Conservation (phyloP, 1,140 invertebrate genomes). For the Archegozetes longisetosus region DNA sequence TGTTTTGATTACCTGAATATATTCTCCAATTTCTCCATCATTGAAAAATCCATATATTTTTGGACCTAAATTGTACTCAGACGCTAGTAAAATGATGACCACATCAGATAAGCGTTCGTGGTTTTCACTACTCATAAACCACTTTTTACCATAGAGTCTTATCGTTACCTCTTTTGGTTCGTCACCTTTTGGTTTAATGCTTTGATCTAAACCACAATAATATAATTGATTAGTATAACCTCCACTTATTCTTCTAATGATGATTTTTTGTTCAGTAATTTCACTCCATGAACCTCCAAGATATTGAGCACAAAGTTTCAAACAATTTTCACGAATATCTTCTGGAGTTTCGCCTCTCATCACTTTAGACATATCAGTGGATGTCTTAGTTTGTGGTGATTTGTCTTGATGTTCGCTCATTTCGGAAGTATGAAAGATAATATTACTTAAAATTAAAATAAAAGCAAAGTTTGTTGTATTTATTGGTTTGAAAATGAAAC, state of each 20-base stretch:
- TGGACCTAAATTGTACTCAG: neutral
- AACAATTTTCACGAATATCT: neutral
- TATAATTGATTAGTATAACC: slow-evolving; percentile 4
- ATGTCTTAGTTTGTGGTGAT: no score
- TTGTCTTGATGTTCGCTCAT: no score
- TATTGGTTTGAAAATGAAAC: no score
- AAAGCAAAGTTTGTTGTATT: no score
- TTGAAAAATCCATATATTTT: neutral
- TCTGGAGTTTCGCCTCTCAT: neutral
- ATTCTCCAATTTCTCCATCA: neutral
- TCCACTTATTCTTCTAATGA: neutral
- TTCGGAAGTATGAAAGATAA: no score
- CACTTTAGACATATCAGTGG: neutral
- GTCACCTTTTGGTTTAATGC: neutral
- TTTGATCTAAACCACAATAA: neutral
- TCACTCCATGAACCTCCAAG: neutral
- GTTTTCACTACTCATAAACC: neutral
- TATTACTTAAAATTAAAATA: no score
- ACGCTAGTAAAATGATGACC: neutral
- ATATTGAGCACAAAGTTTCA: neutral
- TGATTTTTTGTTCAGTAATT: neutral
- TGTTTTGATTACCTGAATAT: neutral
- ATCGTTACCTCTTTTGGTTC: neutral
- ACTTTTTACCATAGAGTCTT: neutral
- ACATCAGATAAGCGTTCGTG: neutral